Evolutionary conservation across 2,888 invertebrate species (phyloP), one percentile per base, ranked within the genome.

Genomic region (Coecobrya sp.): DNA sequence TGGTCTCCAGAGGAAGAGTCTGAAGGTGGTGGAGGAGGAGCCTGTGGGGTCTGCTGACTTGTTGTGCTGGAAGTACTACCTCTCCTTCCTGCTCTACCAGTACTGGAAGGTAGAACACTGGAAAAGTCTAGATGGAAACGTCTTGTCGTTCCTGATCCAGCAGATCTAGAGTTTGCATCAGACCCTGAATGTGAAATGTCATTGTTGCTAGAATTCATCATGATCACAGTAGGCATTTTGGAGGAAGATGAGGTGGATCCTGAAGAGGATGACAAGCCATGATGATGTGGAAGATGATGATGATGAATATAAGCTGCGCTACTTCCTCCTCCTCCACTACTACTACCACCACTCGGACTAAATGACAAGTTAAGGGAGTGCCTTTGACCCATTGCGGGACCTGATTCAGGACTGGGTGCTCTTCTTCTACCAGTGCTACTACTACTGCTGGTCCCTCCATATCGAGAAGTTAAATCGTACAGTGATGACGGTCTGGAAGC

Each of bases 341-440:
- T 55, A 49, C 82, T 45, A 42, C 62, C 25, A 52, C 36, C 27
- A 10, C 65, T 52, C 16, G 86, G 91, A 13, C 73, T 45, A 76
- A 88, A 92, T 3, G 76, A 19, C 79, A 92, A 76, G 45, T 92
- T 92, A 0, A 92, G 62, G 13, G 92, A 92, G 19, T 92, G 92
- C 59, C 92, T 55, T 59, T 92, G 92, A n/a, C 22, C 84, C 25
- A 88, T 19, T 0, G 42, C 45, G 0, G 87, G n/a, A 22, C 59
- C 25, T 30, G 87, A 87, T 42, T 86, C 86, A 10, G 92, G 92
- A 76, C 92, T 92, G 0, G 92, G 87, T 5, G 84, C 92, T 22
- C 92, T 42, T 59, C 92, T 22, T 22, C 91, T 52, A 27, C 82
- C 11, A 8, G n/a, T 45, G 16, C 55, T 86, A 13, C 76, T 65